Conservation (phyloP, 2,113 vertebrate species). For the Ailuropoda melanoleuca region DNA sequence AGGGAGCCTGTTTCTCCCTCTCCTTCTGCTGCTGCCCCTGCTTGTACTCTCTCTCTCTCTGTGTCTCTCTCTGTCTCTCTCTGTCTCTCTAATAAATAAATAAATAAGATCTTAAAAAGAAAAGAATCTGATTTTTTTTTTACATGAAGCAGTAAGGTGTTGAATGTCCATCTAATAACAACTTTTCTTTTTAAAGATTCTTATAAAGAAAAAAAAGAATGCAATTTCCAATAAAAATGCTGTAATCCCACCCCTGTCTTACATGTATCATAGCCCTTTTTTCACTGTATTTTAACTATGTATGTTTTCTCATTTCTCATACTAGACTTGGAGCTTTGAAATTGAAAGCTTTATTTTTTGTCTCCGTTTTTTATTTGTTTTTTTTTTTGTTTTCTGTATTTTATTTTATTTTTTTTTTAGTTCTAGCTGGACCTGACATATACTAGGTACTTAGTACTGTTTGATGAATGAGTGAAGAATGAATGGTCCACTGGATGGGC, state of each 20-base stretch:
- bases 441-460: neutral
- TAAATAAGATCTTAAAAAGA: too few relatives aligned
- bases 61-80: too few relatives aligned
- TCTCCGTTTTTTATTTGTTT: neutral
- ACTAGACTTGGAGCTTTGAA: neutral
- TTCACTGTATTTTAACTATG: neutral
- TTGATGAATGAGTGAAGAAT: neutral
- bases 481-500: neutral
- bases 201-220: neutral
- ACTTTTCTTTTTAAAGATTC: neutral
- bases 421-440: neutral
- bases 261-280: fast-evolving
- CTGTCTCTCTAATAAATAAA: too few relatives aligned
- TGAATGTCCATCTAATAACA: neutral
- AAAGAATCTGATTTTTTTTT: neutral
- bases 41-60: too few relatives aligned
- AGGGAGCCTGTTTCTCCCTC: neutral
- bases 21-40: neutral
- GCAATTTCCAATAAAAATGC: neutral
- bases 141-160: neutral
- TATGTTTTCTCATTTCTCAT: neutral
- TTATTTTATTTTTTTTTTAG: neutral
- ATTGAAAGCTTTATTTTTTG: neutral
- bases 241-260: neutral
- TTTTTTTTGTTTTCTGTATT: neutral